Conservation (phyloP, 2,888 invertebrate species). For the Salpingus planirostris region DNA sequence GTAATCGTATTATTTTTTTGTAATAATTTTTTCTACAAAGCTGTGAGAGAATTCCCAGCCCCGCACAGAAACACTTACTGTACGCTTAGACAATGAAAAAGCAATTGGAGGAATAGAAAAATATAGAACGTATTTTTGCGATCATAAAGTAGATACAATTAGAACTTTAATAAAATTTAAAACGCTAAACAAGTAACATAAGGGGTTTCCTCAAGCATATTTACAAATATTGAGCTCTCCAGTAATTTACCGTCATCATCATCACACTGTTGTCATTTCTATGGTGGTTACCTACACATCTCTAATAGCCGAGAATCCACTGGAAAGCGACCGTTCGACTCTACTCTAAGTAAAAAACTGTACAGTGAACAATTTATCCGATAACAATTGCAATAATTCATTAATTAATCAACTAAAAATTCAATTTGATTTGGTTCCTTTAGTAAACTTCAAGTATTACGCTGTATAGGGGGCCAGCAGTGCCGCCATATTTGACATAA, state of each 20-base stretch:
- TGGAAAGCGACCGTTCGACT: constrained; percentile 12
- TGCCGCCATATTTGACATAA: too few relatives aligned
- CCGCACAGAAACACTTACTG: constrained; percentile 14
- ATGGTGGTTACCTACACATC: not conserved
- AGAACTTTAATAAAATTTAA: constrained; percentile 30
- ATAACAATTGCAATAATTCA: constrained; percentile 11
- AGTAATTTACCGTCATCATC: constrained; percentile 4
- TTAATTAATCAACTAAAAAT: too few relatives aligned
- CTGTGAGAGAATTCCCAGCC: too few relatives aligned
- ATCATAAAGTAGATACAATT: constrained; percentile 19
- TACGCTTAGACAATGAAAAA: constrained; percentile 19
- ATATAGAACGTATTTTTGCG: constrained; percentile 20
- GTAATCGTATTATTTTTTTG: constrained; percentile 4
- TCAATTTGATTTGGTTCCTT: too few relatives aligned
- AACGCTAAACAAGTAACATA: constrained; percentile 27
- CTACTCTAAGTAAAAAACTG: constrained; percentile 14
- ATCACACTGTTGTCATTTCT: not conserved
- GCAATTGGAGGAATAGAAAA: constrained; percentile 24
- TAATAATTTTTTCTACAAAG: too few relatives aligned
- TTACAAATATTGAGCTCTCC: constrained; percentile 11
- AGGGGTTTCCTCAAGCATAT: constrained; percentile 15
- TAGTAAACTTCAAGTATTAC: too few relatives aligned
- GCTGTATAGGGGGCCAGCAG: too few relatives aligned
- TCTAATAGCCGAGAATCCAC: constrained; percentile 5
- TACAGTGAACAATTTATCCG: constrained; percentile 13